Conservation (phyloP, 2,797 vertebrate species). For the Carapus acus region DNA sequence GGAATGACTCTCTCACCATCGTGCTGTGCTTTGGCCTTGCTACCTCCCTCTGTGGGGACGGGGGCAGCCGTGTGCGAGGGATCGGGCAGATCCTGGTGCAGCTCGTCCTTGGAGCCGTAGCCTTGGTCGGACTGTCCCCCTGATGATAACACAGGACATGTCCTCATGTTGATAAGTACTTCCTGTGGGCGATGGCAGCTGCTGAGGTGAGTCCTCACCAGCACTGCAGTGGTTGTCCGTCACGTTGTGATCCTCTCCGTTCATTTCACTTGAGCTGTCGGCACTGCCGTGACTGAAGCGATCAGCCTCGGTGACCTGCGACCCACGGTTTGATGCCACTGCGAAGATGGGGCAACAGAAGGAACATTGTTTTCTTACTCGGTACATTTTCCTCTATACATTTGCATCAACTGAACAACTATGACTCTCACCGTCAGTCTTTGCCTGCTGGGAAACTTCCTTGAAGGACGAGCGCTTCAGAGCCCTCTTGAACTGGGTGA, state of each 20-base stretch:
- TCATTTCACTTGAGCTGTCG: slow-evolving; percentile 84
- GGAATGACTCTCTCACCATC: slow-evolving; percentile 59
- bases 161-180: not conserved
- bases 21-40: slow-evolving; percentile 56
- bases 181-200: not conserved
- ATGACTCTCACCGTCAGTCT: slow-evolving; percentile 73
- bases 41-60: slow-evolving; percentile 52
- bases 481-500: slow-evolving; percentile 85
- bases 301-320: slow-evolving; percentile 76
- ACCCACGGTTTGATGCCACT: slow-evolving; percentile 45
- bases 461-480: slow-evolving; percentile 62
- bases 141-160: slow-evolving; percentile 42
- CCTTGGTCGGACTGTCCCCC: slow-evolving; percentile 85
- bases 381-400: too few species aligned
- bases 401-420: too few species aligned
- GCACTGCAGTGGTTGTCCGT: slow-evolving; percentile 77
- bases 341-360: slow-evolving; percentile 1
- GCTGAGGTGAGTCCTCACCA: slow-evolving; percentile 68
- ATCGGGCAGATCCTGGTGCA: slow-evolving; percentile 74
- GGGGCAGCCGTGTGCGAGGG: slow-evolving; percentile 40
- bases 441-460: slow-evolving; percentile 52
- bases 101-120: slow-evolving; percentile 88
- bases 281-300: slow-evolving; percentile 83
- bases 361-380: too few species aligned
- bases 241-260: slow-evolving; percentile 76